Conservation (phyloP, 2,797 vertebrate genomes). For the Esox masquinongy region DNA sequence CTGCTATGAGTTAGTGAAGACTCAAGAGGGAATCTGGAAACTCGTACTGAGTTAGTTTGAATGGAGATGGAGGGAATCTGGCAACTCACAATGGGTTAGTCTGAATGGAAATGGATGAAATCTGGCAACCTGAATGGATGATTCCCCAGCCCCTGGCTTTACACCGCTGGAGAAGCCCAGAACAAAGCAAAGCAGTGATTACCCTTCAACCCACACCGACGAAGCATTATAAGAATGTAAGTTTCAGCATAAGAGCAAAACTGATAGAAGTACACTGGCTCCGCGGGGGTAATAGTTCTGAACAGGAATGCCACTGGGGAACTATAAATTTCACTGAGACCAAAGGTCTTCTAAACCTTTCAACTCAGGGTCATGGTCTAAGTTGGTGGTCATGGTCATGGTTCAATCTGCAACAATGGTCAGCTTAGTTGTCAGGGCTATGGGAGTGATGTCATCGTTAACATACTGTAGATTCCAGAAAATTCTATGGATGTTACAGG, state of each 20-base stretch:
- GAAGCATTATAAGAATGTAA: not conserved
- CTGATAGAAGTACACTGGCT: not conserved
- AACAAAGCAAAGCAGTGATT: not conserved
- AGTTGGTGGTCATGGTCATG: not conserved
- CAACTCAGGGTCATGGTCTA: not conserved
- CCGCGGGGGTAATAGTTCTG: not conserved
- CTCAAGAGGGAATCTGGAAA: slow-evolving; percentile 34
- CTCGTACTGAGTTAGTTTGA: slow-evolving; percentile 15
- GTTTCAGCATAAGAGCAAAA: not conserved
- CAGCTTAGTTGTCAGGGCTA: not conserved
- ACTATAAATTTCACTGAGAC: not conserved
- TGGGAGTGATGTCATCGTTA: not conserved
- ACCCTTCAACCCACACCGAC: slow-evolving; percentile 10
- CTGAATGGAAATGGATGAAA: not conserved
- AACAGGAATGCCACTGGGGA: not conserved
- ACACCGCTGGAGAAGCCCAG: not conserved
- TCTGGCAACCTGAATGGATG: slow-evolving; percentile 3
- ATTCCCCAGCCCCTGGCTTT: slow-evolving; percentile 25
- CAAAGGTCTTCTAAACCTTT: slow-evolving; percentile 8
- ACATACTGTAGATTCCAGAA: not conserved
- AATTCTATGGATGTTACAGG: not conserved
- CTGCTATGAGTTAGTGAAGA: slow-evolving; percentile 25
- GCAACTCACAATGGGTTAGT: slow-evolving; percentile 26
- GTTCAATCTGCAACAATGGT: not conserved
- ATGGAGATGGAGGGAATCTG: slow-evolving; percentile 11